phyloP scores from a whole-genome alignment of 1,140 invertebrate species.

The Gerris buenoi region DNA sequence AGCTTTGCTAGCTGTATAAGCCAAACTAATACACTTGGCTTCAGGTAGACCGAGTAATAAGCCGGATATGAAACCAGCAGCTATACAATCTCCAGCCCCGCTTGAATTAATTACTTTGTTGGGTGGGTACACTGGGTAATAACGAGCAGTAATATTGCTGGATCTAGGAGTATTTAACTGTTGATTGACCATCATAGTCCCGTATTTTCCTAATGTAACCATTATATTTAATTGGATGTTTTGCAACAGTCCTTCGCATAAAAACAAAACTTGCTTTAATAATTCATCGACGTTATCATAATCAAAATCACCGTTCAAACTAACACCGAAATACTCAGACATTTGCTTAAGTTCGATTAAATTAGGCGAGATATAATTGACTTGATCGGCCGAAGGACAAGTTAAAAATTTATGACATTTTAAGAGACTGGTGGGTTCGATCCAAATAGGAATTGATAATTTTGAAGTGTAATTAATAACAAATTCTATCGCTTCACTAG shows the following conservation, averaged over 20 bases:
- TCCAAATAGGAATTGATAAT: not conserved
- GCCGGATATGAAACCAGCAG: not conserved
- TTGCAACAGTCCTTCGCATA: not conserved
- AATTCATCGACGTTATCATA: not conserved
- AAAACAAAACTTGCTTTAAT: not conserved
- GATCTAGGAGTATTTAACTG: too few relatives aligned
- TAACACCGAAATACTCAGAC: not conserved
- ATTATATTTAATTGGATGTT: not conserved
- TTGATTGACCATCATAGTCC: not conserved
- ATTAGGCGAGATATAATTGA: not conserved
- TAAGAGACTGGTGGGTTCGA: not conserved
- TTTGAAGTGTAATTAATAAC: not conserved
- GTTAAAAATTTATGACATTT: not conserved
- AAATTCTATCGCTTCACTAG: not conserved
- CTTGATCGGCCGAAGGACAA: not conserved
- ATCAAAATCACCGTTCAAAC: not conserved
- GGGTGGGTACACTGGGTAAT: not conserved
- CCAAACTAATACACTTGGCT: not conserved
- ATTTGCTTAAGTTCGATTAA: not conserved
- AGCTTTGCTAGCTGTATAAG: not conserved
- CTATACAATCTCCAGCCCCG: not conserved
- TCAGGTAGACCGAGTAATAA: not conserved
- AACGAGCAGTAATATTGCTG: not conserved
- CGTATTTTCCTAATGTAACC: not conserved
- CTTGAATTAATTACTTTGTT: not conserved